Conservation (phyloP, 1,140 invertebrate genomes). For the Penaeus indicus region DNA sequence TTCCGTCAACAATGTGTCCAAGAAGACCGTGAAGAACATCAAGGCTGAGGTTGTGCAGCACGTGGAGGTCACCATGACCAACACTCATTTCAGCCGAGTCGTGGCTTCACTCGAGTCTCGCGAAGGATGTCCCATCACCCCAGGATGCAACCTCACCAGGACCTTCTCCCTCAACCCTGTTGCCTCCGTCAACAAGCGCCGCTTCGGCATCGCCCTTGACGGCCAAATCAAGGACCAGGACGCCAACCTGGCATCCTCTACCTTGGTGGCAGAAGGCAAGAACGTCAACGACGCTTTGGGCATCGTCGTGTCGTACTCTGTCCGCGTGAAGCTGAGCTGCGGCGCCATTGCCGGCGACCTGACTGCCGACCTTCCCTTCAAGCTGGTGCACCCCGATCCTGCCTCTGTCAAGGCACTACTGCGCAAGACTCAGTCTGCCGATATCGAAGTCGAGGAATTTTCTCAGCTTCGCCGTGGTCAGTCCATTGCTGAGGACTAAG, state of each 20-base stretch:
- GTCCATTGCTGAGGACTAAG: constrained; percentile 56
- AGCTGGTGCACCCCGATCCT: constrained; percentile 81
- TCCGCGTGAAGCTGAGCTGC: constrained; percentile 88
- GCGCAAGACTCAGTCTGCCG: constrained; percentile 82
- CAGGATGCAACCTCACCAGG: constrained; percentile 89
- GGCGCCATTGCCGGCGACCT: constrained; percentile 90
- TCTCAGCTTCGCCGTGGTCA: constrained; percentile 79
- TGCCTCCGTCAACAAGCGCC: constrained; percentile 83
- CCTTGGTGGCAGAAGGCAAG: constrained; percentile 85
- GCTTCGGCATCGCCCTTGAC: constrained; percentile 88
- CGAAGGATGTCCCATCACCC: constrained; percentile 91
- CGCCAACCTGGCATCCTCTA: constrained; percentile 90
- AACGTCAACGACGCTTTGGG: constrained; percentile 85
- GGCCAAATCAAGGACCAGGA: constrained; percentile 90
- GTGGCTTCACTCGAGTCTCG: constrained; percentile 89
- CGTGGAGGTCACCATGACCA: constrained; percentile 93
- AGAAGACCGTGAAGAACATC: constrained; percentile 89
- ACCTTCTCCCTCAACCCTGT: constrained; percentile 88
- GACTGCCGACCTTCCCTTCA: constrained; percentile 90
- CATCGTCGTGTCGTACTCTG: constrained; percentile 91
- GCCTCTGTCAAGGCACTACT: constrained; percentile 70
- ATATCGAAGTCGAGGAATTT: constrained; percentile 84
- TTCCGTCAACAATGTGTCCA: constrained; percentile 87
- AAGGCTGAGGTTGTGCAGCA: constrained; percentile 88
- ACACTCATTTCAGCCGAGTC: constrained; percentile 88